Percentiles rank a stretch among this genome's conserved stretches.
These are phyloP conservation scores for Punctoribates punctum DNA, from an alignment of 2,888 invertebrate species.

Conservation along the genomic window DNA sequence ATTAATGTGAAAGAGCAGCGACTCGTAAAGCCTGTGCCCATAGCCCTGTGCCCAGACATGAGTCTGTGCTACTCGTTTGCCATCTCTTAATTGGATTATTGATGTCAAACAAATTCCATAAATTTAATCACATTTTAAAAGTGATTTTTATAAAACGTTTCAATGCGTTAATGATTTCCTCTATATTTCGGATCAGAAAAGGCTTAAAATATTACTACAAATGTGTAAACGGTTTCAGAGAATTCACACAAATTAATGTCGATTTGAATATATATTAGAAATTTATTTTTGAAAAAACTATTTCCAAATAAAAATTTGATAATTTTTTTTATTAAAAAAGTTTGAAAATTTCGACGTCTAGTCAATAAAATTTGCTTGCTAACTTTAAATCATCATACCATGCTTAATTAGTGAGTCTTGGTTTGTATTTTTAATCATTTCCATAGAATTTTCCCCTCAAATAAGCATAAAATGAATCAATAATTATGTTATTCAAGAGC, in stretches of 20 bases:
- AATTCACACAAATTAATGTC: neutral
- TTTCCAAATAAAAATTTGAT: neutral
- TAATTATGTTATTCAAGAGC: too few species aligned
- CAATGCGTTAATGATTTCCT: neutral
- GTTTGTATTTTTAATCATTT: too few species aligned
- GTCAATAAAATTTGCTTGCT: too few species aligned
- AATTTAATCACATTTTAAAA: conserved; percentile 19
- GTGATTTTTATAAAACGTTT: neutral
- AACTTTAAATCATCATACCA: too few species aligned
- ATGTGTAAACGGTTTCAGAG: neutral
- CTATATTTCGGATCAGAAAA: neutral
- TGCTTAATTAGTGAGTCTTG: too few species aligned
- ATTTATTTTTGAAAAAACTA: neutral
- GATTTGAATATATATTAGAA: neutral
- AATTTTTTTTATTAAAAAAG: too few species aligned
- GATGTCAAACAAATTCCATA: conserved; percentile 5
- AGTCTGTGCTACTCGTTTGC: neutral
- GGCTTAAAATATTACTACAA: neutral
- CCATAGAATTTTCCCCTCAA: too few species aligned
- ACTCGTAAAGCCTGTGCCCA: neutral
- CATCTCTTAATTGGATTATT: conserved; percentile 25
- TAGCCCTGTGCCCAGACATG: neutral
- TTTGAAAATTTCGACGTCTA: too few species aligned
- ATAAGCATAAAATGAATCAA: too few species aligned
- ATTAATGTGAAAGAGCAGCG: neutral